Conservation (phyloP, 2,888 invertebrate species). For the Invenusta paracnida region DNA sequence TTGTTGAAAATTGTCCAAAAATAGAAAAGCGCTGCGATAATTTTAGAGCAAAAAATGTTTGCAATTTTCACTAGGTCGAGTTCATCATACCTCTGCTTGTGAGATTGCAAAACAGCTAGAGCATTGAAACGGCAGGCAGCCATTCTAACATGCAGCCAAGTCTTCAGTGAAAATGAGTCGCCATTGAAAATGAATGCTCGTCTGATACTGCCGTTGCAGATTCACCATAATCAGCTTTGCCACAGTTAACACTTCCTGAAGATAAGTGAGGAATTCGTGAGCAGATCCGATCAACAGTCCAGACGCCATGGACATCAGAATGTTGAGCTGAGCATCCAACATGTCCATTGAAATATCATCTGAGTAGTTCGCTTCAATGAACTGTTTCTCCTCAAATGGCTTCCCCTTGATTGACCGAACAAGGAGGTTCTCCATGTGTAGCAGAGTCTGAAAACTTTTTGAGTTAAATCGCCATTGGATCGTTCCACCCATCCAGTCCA, state of each 20-base stretch:
- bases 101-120: constrained; percentile 22
- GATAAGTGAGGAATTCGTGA: constrained; percentile 8
- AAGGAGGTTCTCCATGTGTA: constrained; percentile 12
- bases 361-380: not conserved
- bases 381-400: not conserved
- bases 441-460: constrained; percentile 13
- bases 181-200: not conserved
- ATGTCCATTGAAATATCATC: constrained; percentile 21
- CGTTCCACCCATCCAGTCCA: not conserved
- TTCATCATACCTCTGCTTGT: constrained; percentile 19
- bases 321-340: constrained; percentile 23
- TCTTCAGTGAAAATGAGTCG: not conserved
- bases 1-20: not conserved
- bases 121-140: not conserved
- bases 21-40: constrained; percentile 5
- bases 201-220: not conserved
- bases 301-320: constrained; percentile 8
- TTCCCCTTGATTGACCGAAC: not conserved
- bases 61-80: constrained; percentile 18
- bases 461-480: constrained; percentile 15
- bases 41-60: not conserved
- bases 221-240: constrained; percentile 24
- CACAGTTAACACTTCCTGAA: not conserved
- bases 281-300: constrained; percentile 11
- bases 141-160: constrained; percentile 14